Conservation (phyloP, 2,797 vertebrate genomes). For the Dendrocincla tyrannina region DNA sequence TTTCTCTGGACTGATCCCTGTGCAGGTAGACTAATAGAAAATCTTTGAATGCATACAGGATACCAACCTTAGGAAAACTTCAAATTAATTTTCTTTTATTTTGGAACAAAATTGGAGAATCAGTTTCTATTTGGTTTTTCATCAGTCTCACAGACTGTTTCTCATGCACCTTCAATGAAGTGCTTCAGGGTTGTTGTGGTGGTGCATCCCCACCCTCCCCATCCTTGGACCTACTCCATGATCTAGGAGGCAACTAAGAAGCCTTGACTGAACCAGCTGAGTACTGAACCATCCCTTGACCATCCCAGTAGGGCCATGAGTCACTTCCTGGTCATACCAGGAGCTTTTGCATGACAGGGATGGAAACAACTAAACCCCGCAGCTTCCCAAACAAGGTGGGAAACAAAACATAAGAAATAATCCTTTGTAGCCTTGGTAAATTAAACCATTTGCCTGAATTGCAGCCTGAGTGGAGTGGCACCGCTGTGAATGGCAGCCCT, state of each 20-base stretch:
- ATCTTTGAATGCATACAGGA: background rate
- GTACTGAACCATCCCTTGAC: background rate
- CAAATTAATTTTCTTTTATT: background rate
- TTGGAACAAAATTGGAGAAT: background rate
- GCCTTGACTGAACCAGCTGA: background rate
- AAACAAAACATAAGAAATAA: background rate
- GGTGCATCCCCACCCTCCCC: background rate
- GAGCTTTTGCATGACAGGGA: background rate
- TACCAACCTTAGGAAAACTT: background rate
- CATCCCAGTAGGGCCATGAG: background rate
- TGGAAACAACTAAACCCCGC: background rate
- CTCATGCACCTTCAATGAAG: background rate
- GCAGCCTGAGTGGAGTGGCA: background rate
- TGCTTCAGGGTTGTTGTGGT: background rate
- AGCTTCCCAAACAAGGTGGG: background rate
- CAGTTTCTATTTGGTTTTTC: background rate
- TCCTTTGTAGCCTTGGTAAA: background rate
- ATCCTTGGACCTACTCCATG: background rate
- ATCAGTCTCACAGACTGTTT: background rate
- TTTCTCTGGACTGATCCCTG: background rate
- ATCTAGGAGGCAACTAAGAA: background rate
- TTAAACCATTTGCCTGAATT: background rate
- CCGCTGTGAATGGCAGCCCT: background rate
- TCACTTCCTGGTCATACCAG: background rate
- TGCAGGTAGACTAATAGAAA: background rate